These are phyloP conservation scores for Diabrotica balteata DNA, from an alignment of 2,888 invertebrate species.

Conservation along the genomic window DNA sequence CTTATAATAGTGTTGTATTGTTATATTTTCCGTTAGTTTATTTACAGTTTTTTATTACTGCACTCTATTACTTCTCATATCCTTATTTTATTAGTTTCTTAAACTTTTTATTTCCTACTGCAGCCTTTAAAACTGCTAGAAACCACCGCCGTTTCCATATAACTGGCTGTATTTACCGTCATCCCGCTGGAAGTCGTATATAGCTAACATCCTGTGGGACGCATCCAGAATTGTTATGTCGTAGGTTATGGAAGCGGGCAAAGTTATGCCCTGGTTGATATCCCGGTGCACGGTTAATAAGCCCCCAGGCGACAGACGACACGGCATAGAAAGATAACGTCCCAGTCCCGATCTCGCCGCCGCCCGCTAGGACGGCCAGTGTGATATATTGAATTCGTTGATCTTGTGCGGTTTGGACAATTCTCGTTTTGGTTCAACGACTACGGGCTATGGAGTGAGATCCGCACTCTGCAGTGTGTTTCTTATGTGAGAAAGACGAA, in stretches of 20 bases:
- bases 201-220: constrained; percentile 42
- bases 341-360: not conserved
- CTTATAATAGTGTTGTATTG: too few species aligned
- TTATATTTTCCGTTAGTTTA: not conserved
- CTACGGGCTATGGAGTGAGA: not conserved
- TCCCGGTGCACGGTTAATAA: constrained; percentile 23
- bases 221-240: constrained; percentile 47
- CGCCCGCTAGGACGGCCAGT: not conserved
- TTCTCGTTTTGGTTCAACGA: not conserved
- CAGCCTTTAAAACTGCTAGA: too few species aligned
- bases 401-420: constrained; percentile 3
- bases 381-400: constrained; percentile 19
- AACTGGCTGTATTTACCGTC: constrained; percentile 40
- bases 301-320: constrained; percentile 19
- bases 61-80: not conserved
- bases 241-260: constrained; percentile 21
- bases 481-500: too few species aligned
- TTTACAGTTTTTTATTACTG: not conserved
- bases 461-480: not conserved
- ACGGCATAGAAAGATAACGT: constrained; percentile 17
- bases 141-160: too few species aligned
- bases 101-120: too few species aligned
- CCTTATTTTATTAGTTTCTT: too few species aligned
- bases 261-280: constrained; percentile 38
- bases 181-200: constrained; percentile 29